Conservation (phyloP, 2,888 invertebrate genomes). For the Plebejus melissa region DNA sequence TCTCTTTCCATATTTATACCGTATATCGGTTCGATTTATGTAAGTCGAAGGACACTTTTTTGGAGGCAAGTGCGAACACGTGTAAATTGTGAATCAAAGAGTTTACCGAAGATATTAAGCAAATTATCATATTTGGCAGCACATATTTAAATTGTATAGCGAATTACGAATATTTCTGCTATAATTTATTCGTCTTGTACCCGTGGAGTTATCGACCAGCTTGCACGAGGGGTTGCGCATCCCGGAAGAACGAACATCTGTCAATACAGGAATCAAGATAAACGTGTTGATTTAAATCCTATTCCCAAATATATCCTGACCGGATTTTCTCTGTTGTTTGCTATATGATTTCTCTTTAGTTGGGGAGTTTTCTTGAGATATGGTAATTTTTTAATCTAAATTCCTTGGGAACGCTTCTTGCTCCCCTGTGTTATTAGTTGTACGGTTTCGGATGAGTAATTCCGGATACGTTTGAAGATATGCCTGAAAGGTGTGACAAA, state of each 20-base stretch:
- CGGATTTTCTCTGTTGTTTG: constrained; percentile 45
- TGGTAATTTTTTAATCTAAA: background rate
- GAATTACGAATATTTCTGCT: background rate
- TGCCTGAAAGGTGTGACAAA: background rate
- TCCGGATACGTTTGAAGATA: background rate
- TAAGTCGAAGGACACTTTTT: constrained; percentile 8
- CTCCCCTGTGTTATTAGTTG: background rate
- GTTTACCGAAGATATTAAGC: background rate
- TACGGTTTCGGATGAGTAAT: background rate
- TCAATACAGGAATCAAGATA: constrained; percentile 23
- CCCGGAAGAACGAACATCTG: constrained; percentile 25
- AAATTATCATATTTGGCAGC: background rate
- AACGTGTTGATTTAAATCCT: constrained; percentile 19
- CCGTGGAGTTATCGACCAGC: constrained; percentile 22
- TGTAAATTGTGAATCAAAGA: background rate
- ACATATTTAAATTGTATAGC: background rate
- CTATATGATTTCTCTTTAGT: background rate
- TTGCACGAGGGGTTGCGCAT: constrained; percentile 24
- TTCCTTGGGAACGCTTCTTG: background rate
- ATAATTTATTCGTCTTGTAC: constrained; percentile 10
- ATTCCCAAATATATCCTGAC: constrained; percentile 37
- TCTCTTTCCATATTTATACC: constrained; percentile 13
- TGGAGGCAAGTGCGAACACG: background rate
- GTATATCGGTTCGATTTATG: background rate
- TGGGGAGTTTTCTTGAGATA: background rate